Evolutionary conservation across 2,888 invertebrate species (phyloP).

Genomic region (Drosophila kanekoi): DNA sequence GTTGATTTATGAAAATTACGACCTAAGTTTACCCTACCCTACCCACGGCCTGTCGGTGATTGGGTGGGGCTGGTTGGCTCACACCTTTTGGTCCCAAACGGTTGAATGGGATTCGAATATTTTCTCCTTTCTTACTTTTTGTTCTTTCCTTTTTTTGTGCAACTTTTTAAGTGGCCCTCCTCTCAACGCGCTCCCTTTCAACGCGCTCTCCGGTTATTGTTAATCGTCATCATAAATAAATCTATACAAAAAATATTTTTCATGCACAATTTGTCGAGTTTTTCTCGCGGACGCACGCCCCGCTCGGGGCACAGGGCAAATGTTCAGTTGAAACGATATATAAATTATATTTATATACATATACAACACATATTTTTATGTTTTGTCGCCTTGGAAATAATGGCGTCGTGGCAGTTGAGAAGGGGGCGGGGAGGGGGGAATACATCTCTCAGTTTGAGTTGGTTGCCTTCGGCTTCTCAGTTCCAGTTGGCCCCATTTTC

Average conservation of each 20-base stretch:
- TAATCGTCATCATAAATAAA: slow-evolving; percentile 73
- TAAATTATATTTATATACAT: slow-evolving; percentile 53
- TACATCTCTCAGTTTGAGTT: slow-evolving; percentile 52
- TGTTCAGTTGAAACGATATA: slow-evolving; percentile 50
- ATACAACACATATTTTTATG: slow-evolving; percentile 35
- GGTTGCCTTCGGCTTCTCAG: slow-evolving; percentile 28
- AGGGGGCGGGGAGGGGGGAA: neutral
- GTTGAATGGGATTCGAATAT: slow-evolving; percentile 36
- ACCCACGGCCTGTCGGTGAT: neutral
- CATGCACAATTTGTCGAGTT: slow-evolving; percentile 67
- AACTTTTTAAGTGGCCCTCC: slow-evolving; percentile 54
- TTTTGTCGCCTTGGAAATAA: slow-evolving; percentile 51
- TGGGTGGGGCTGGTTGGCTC: neutral
- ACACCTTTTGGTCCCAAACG: slow-evolving; percentile 30
- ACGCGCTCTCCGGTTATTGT: slow-evolving; percentile 44
- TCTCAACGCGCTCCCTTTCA: neutral
- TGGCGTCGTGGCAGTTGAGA: neutral
- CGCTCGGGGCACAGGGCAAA: slow-evolving; percentile 12
- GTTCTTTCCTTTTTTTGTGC: slow-evolving; percentile 14
- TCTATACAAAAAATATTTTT: slow-evolving; percentile 58
- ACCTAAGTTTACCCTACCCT: slow-evolving; percentile 49
- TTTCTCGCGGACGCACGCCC: slow-evolving; percentile 1
- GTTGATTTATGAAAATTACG: slow-evolving; percentile 75
- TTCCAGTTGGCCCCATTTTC: slow-evolving; percentile 62
- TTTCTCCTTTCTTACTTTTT: neutral